Evolutionary conservation across 2,888 invertebrate species (phyloP).

Genomic region (Antheraea assamensis): DNA sequence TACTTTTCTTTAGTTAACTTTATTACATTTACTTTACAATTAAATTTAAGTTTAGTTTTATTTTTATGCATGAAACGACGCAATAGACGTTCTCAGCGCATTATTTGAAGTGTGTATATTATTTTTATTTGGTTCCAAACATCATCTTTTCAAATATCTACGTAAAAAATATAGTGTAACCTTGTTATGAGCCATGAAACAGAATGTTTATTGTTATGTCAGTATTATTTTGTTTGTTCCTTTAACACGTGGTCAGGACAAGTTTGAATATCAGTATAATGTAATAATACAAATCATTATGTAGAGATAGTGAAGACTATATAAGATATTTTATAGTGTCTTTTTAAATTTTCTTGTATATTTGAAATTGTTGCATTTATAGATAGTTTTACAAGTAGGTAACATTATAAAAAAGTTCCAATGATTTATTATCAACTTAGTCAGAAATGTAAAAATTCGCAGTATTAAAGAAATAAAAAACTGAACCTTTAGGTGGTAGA

Average conservation of each 20-base stretch:
- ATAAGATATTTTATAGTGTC: not conserved
- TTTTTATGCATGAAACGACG: not conserved
- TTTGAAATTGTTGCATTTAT: too few relatives aligned
- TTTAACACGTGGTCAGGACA: conserved; percentile 28
- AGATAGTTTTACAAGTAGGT: not conserved
- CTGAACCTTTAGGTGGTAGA: too few relatives aligned
- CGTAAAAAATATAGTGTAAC: conserved; percentile 11
- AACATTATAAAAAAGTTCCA: not conserved
- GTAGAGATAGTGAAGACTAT: not conserved
- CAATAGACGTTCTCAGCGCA: not conserved
- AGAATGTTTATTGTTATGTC: conserved; percentile 30
- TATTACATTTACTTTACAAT: not conserved
- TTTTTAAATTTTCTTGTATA: not conserved
- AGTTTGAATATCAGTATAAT: conserved; percentile 11
- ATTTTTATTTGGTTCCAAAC: not conserved
- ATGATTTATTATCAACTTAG: too few relatives aligned
- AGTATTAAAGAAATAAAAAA: too few relatives aligned
- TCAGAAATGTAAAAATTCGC: too few relatives aligned
- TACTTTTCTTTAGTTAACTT: not conserved
- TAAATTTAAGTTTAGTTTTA: not conserved
- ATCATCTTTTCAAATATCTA: not conserved
- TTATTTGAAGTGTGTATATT: not conserved
- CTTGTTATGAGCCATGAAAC: conserved; percentile 32
- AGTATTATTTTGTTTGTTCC: conserved; percentile 35
- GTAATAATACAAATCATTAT: not conserved